Percentiles rank a stretch among this genome's conserved stretches.
Evolutionary conservation across 2,797 vertebrate species (phyloP).

Genomic region (Euthynnus affinis): DNA sequence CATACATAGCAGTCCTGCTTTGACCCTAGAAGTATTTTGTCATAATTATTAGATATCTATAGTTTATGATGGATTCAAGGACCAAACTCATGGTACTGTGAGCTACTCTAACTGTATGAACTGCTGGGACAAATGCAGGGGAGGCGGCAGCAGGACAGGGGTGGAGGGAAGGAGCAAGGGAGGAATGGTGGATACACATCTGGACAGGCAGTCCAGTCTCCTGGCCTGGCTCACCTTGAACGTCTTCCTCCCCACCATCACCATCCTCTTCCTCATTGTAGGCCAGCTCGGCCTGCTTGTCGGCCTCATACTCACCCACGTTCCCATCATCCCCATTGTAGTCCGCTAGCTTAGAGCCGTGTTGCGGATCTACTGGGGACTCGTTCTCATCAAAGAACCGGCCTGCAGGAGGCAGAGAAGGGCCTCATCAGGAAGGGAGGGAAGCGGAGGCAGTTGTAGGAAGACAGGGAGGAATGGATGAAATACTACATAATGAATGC

Average conservation of each 20-base stretch:
- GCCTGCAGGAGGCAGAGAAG: constrained; percentile 96
- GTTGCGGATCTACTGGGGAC: constrained; percentile 99
- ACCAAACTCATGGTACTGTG: constrained; percentile 80
- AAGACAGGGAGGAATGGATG: constrained; percentile 53
- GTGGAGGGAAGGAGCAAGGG: constrained; percentile 74
- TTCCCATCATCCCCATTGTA: constrained; percentile 99
- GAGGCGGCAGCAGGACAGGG: constrained; percentile 65
- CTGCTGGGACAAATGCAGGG: constrained; percentile 61
- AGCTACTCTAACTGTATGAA: constrained; percentile 69
- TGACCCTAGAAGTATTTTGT: constrained; percentile 27
- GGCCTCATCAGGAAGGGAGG: constrained; percentile 86
- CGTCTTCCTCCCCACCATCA: constrained; percentile 99
- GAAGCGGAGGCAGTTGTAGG: constrained; percentile 74
- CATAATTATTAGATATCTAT: constrained; percentile 8
- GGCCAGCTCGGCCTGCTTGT: constrained; percentile 99
- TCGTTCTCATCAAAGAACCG: constrained; percentile 99
- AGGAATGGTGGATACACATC: constrained; percentile 81
- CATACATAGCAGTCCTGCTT: constrained; percentile 31
- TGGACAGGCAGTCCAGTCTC: constrained; percentile 79
- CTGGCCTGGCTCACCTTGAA: constrained; percentile 97
- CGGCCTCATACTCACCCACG: constrained; percentile 99
- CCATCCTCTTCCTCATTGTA: constrained; percentile 99
- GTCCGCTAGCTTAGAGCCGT: constrained; percentile 99
- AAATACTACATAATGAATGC: constrained; percentile 55
- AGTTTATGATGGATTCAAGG: constrained; percentile 40